Percentiles rank a stretch among this genome's conserved stretches.
Evolutionary conservation across 2,888 invertebrate genomes (phyloP).

Genomic region (Scrobipalpa atriplicella): DNA sequence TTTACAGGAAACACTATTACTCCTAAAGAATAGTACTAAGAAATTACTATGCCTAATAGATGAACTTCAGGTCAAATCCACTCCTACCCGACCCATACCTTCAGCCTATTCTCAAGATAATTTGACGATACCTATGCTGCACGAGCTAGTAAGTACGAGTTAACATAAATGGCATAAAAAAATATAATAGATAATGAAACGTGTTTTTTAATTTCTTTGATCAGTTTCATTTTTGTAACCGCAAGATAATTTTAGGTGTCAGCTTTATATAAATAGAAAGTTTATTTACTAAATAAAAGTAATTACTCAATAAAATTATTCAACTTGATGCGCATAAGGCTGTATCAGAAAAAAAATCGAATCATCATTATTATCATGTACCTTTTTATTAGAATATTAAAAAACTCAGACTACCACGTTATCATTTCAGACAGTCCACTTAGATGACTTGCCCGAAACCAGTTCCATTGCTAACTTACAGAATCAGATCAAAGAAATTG

Average conservation of each 20-base stretch:
- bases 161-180: neutral
- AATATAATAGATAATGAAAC: too few species aligned
- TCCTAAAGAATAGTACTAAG: slow-evolving; percentile 65
- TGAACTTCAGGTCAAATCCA: slow-evolving; percentile 50
- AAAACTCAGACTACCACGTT: too few species aligned
- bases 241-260: too few species aligned
- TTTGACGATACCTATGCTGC: neutral
- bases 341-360: too few species aligned
- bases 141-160: slow-evolving; percentile 6
- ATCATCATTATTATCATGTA: too few species aligned
- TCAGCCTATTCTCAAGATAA: neutral
- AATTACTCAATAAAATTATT: too few species aligned
- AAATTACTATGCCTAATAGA: slow-evolving; percentile 60
- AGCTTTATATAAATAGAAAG: too few species aligned
- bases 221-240: too few species aligned
- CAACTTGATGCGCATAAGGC: too few species aligned
- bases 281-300: too few species aligned
- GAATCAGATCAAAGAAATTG: neutral
- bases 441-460: slow-evolving; percentile 1
- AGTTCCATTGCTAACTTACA: neutral
- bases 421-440: slow-evolving; percentile 10
- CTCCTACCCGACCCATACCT: neutral
- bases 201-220: too few species aligned
- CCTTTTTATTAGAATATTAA: too few species aligned
- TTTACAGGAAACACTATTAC: slow-evolving; percentile 56